Conservation (phyloP, 2,797 vertebrate species). For the Pipistrellus nathusii region DNA sequence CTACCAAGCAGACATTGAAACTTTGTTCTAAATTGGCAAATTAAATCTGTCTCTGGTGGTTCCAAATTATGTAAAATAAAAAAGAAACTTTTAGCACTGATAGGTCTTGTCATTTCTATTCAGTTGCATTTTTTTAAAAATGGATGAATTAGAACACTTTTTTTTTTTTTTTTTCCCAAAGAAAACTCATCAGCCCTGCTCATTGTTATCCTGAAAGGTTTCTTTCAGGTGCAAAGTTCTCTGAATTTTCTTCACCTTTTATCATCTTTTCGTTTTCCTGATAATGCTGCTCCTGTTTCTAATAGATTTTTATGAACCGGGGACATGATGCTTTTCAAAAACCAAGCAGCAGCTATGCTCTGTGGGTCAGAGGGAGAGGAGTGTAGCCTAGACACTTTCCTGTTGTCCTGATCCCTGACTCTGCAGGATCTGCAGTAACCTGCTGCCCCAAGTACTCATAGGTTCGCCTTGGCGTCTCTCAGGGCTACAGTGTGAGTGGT, state of each 20-base stretch:
- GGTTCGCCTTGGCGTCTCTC: rapidly evolving
- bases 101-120: slow-evolving; percentile 78
- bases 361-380: background rate
- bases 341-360: background rate
- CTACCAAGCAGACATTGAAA: slow-evolving; percentile 73
- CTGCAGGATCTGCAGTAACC: no score
- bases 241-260: background rate
- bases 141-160: slow-evolving; percentile 72
- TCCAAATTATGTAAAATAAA: slow-evolving; percentile 82
- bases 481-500: background rate
- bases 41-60: slow-evolving; percentile 75
- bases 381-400: no score
- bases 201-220: slow-evolving; percentile 74
- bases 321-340: background rate
- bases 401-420: no score
- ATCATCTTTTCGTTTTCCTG: slow-evolving; percentile 48
- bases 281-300: background rate
- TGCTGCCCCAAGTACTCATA: rapidly evolving
- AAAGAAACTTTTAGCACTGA: slow-evolving; percentile 80
- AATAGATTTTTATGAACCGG: background rate
- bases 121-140: slow-evolving; percentile 61
- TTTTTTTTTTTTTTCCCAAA: slow-evolving; percentile 74
- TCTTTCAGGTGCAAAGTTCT: slow-evolving; percentile 52
- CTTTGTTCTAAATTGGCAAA: slow-evolving; percentile 77
- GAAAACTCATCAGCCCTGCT: slow-evolving; percentile 69